Evolutionary conservation across 2,888 invertebrate species (phyloP).

Genomic region (Candidula unifasciata): DNA sequence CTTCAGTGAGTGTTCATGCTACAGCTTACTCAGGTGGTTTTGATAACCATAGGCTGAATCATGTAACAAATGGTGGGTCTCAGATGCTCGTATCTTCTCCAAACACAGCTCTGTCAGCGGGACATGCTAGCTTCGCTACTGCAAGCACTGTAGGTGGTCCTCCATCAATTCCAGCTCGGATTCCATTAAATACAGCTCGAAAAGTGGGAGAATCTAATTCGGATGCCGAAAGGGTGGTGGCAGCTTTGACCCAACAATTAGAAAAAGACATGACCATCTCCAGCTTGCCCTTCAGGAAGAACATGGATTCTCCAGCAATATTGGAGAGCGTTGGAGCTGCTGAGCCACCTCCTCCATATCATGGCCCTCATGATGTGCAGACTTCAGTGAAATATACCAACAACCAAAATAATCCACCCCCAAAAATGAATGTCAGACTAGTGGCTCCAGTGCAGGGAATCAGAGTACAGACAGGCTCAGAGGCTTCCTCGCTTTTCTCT

Average conservation of each 20-base stretch:
- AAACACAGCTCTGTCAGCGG: slow-evolving; percentile 9
- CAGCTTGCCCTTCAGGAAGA: slow-evolving; percentile 24
- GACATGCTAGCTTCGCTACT: slow-evolving; percentile 50
- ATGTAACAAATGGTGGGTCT: slow-evolving; percentile 27
- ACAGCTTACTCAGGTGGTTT: background rate
- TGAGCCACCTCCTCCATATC: slow-evolving; percentile 75
- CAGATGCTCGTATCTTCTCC: slow-evolving; percentile 13
- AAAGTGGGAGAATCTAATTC: slow-evolving; percentile 55
- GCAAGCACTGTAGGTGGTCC: slow-evolving; percentile 58
- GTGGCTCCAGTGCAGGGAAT: slow-evolving; percentile 59
- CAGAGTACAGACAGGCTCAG: slow-evolving; percentile 50
- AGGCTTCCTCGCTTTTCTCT: slow-evolving; percentile 53
- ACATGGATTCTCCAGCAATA: slow-evolving; percentile 6
- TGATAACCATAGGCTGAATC: slow-evolving; percentile 11
- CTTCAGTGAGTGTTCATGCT: slow-evolving; percentile 50
- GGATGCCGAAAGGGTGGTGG: slow-evolving; percentile 73
- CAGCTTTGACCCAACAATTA: slow-evolving; percentile 74
- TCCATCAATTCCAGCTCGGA: slow-evolving; percentile 65
- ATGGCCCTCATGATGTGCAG: slow-evolving; percentile 75
- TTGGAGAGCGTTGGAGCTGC: slow-evolving; percentile 18
- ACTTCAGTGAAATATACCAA: slow-evolving; percentile 53
- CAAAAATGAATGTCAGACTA: slow-evolving; percentile 52
- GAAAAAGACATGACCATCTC: slow-evolving; percentile 65
- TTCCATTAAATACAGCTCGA: slow-evolving; percentile 59
- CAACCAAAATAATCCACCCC: slow-evolving; percentile 54